Evolutionary conservation across 2,113 vertebrate species (phyloP), one percentile per base, ranked within the genome.

Genomic region (Muntiacus muntjak): DNA sequence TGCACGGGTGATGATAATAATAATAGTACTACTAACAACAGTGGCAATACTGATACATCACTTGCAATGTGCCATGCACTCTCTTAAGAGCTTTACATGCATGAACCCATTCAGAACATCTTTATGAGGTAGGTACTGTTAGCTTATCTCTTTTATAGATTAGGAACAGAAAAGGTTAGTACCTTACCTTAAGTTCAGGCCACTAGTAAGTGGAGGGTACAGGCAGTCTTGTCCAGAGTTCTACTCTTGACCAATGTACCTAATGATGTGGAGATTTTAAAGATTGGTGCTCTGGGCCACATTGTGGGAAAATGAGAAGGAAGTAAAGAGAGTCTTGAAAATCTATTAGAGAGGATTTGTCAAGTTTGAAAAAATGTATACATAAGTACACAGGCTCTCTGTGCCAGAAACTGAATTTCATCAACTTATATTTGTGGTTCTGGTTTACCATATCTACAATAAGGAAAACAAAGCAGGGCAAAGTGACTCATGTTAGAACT

Each of bases 1-100:
- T 91, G 92, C 36, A 79, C 58, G 95, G 84, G 28, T 96, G 91
- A 81, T 93, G 19, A 88, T 85, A 96, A 95, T 90, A 88, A 78
- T 52, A 95, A 91, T 19, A 83, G 17, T 79, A 89, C 88, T 64
- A 62, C 21, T 10, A 76, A 52, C 71, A 95, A 96, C 52, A 92
- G 67, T 60, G 36, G 45, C 47, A 40, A 76, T 26, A 97, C 45
- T 67, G 30, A 83, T 57, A 52, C 0, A 86, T 45, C 83, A 95
- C 54, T 95, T 96, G 50, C 76, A 96, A 82, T 17, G 10, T 96
- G 57, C 23, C 89, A 90, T 54, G n/a, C 40, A 78, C 57, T 93
- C 94, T 97, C 62, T 57, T 79, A 93, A 89, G 30, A 52, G 78
- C 23, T 96, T 96, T 87, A 91, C 16, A 94, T 84, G 55, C 57